Percentiles rank a stretch among this genome's conserved stretches.
phyloP scores from a whole-genome alignment of 1,140 invertebrate genomes.

The Mercenaria mercenaria region DNA sequence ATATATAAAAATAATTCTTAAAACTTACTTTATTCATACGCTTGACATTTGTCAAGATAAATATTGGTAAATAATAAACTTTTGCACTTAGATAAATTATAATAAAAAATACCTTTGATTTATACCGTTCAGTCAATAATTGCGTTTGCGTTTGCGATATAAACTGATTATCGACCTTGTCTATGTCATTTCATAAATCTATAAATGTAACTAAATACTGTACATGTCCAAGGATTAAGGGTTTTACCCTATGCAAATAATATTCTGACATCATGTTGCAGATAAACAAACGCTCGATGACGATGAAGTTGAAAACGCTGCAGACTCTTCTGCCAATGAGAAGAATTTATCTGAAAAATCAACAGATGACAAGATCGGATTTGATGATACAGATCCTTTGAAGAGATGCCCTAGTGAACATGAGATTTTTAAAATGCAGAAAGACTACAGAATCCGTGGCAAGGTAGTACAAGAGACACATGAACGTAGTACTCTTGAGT shows the following conservation, averaged over 20 bases:
- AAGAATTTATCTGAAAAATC: not conserved
- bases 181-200: no score
- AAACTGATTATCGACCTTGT: no score
- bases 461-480: not conserved
- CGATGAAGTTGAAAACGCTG: not conserved
- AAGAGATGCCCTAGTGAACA: not conserved
- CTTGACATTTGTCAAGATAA: not conserved
- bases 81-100: not conserved
- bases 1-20: not conserved
- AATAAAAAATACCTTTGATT: not conserved
- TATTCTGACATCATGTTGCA: not conserved
- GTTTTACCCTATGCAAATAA: no score
- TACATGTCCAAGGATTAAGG: no score
- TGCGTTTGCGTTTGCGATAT: no score
- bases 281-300: not conserved
- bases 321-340: not conserved
- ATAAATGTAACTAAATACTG: no score
- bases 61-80: not conserved
- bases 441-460: not conserved
- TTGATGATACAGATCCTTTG: not conserved
- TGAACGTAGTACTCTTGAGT: not conserved
- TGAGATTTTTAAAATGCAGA: not conserved
- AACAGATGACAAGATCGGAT: not conserved
- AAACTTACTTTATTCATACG: not conserved
- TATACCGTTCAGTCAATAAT: no score